Base-by-base conservation (phyloP, 1,140 invertebrate species). In the Brachionus calyciflorus region DNA sequence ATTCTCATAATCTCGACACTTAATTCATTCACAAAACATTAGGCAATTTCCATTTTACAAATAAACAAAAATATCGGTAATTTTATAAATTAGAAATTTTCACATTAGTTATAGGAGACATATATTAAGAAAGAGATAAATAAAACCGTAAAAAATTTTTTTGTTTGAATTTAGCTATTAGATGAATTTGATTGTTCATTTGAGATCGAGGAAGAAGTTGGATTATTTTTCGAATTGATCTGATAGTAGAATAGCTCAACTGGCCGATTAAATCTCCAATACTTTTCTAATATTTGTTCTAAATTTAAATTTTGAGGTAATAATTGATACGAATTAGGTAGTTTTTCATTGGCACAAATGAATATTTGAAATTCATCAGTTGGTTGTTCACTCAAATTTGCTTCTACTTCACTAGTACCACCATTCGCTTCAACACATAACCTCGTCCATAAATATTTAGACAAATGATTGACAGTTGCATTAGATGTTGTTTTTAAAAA, bases 381-480 rank as follows among this genome's bases (percentile, higher is more conserved):
- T 17, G n/a, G n/a, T n/a, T 21, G 41, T 17, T 51, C 48, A 3
- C 14, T 33, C 7, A 33, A 5, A 12, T 37, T 49, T 0, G 24
- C 26, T 21, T 49, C 21, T 17, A 46, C 28, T 57, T 10, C 49
- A 30, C 17, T 19, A 10, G 49, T 9, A n/a, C 4, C n/a, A 17
- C 5, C 21, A 46, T 41, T 28, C 5, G 24, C 37, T 40, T 77
- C 76, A 7, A 77, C 40, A 30, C 28, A 55, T 10, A 49, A 21
- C 7, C 76, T 55, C 4, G 57, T 60, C 41, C 40, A 46, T 26
- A 77, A 41, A 77, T 63, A 77, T 24, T 63, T 77, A 14, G 55
- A 65, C 37, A 77, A 53, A 63, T 77, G 76, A 41, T 53, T 65
- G n/a, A 77, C 33, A 14, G 55, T 77, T 5, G 76, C 76, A 19